Base-by-base conservation (phyloP, 2,113 vertebrate species). In the Capreolus pygargus region DNA sequence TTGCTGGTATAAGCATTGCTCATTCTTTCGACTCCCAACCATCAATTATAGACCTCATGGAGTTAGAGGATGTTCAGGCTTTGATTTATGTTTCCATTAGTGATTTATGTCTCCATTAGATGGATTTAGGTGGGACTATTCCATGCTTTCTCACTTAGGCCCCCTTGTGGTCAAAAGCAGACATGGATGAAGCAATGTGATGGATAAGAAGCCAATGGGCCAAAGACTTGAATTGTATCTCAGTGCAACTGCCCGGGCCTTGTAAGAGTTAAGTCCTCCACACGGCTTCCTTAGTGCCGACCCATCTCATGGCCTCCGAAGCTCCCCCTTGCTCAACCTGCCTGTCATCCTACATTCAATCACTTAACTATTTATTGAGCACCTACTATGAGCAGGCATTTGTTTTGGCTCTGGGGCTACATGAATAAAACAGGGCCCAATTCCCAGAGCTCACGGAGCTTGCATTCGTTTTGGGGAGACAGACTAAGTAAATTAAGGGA, bases 121-220 rank as follows among this genome's bases (percentile, higher is more conserved):
- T 86, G 45, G 85, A 93, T 76, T 76, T 90, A 84, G 61, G 89
- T 27, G 16, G 45, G 95, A 33, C 15, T 25, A 19, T 95, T 94
- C 61, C 70, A 6, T 58, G 14, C n/a, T 67, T 95, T 92, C 70
- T 92, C 81, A 64, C 88, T 91, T 89, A 81, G 92, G 85, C 84
- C 86, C 74, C 58, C 79, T 96, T 89, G 94, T 97, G 86, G 84
- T 64, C 84, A 91, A 79, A 95, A 92, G 27, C 54, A 86, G 86
- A 82, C 60, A 94, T 52, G 76, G 76, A 81, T 33, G 70, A 96
- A 95, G 45, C 55, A 30, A 5, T 67, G 30, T 91, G 47, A 43
- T 85, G n/a, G 21, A 23, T 90, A 58, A 64, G 60, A 97, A 97
- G 79, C 3, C 1, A 83, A n/a, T 47, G 83, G 55, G 19, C 30